Evolutionary conservation across 2,113 vertebrate genomes (phyloP), one percentile per base, ranked within the genome.

Genomic region (Podilymbus podiceps): DNA sequence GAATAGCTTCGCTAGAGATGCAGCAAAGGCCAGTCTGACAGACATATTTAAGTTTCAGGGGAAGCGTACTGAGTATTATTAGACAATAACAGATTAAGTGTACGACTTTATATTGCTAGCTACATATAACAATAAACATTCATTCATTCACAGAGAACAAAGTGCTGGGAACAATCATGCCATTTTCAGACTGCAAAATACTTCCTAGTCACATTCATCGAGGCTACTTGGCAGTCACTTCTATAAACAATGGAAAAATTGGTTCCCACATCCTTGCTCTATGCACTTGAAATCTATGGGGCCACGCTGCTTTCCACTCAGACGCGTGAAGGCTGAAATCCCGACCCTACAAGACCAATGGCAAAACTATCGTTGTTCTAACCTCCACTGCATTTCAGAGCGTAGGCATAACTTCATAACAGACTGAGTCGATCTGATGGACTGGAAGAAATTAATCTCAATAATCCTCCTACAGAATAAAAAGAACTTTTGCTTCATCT

Each of bases 391-490:
- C 7, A 3, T 3, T 22, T 15, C 76, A 85, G 13, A 64, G 8
- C 40, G 0, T 0, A 8, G 15, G 17, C 8, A 15, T 1, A 40
- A n/a, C 75, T 4, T 28, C 19, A 2, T 4, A 5, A 2, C 27
- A n/a, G 44, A 10, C 16, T 0, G 49, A 56, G 15, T 6, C 23
- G 7, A 6, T 1, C 53, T 23, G 40, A 46, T 19, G 30, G 13
- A 35, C 8, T n/a, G 42, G 69, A 42, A 74, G 6, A 16, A 64
- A 8, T 28, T 31, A 11, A 50, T 16, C 9, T 9, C 49, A 15
- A 3, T 6, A 58, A 35, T 46, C 21, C 13, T 38, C 21, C n/a
- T 27, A 18, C 5, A 60, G 17, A 46, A 72, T 17, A 28, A 40
- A 3, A 56, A 28, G 17, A 8, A 46, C 42, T 42, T 15, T 28